Percentiles rank a stretch among this genome's conserved stretches.
phyloP scores from a whole-genome alignment of 2,888 invertebrate species.

The Scaptomyza flava region DNA sequence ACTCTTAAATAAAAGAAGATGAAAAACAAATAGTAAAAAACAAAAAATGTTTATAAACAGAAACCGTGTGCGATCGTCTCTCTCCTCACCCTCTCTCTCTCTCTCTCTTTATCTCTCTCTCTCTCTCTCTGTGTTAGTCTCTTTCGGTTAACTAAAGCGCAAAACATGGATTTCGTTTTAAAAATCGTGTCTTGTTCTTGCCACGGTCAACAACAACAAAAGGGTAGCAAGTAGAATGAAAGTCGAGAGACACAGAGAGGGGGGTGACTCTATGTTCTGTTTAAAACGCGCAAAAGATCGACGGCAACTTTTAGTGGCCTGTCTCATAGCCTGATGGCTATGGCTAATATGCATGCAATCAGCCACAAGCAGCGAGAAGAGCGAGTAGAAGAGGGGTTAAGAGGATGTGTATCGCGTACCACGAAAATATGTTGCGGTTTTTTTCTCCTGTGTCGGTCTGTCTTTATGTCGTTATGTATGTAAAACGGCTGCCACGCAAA shows the following conservation, averaged over 20 bases:
- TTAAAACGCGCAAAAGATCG: slow-evolving; percentile 66
- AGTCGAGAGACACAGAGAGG: neutral
- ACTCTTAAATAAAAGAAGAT: slow-evolving; percentile 33
- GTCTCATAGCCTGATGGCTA: slow-evolving; percentile 57
- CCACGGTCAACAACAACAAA: slow-evolving; percentile 63
- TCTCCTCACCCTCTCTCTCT: slow-evolving; percentile 6
- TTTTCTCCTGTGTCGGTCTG: slow-evolving; percentile 11
- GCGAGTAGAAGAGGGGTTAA: neutral
- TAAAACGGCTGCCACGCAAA: slow-evolving; percentile 72
- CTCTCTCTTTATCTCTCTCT: neutral
- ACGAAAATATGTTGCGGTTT: slow-evolving; percentile 70
- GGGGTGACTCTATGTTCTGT: slow-evolving; percentile 12
- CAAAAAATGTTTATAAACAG: neutral
- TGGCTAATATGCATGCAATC: slow-evolving; percentile 80
- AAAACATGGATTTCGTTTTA: slow-evolving; percentile 79
- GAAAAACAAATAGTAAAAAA: neutral
- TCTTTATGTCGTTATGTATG: slow-evolving; percentile 9
- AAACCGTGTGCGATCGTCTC: slow-evolving; percentile 55
- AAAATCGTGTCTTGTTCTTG: slow-evolving; percentile 77
- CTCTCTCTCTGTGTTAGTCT: neutral
- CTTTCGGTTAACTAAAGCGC: slow-evolving; percentile 19
- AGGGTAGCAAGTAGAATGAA: slow-evolving; percentile 62
- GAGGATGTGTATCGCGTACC: slow-evolving; percentile 39
- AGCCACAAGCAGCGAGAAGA: slow-evolving; percentile 53
- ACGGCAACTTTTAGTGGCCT: slow-evolving; percentile 47